Evolutionary conservation across 2,797 vertebrate genomes (phyloP), one percentile per base, ranked within the genome.

Genomic region (Taeniopygia guttata): DNA sequence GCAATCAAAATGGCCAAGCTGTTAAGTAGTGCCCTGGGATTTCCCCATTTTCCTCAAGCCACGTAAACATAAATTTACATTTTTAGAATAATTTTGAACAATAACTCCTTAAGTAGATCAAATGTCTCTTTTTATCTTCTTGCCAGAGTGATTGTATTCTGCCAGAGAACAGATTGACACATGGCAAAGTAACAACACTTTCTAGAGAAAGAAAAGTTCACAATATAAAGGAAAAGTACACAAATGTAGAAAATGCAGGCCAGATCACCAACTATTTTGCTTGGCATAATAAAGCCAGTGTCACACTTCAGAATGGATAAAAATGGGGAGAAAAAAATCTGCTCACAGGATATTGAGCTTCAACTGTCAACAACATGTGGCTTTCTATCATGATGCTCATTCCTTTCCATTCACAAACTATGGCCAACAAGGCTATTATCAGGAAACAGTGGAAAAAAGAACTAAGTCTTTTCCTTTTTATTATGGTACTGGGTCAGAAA

Each of bases 41-140:
- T 82, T 54, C 43, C 85, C 23, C 48, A 88, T 91, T 62, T 34
- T 81, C 73, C 63, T 90, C 69, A 88, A 75, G 67, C 38, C 76
- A 90, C 73, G 43, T 34, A 48, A 87, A 84, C 75, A 86, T 25
- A 80, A 88, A 81, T 79, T 40, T n/a, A 56, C 80, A 79, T 79
- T 94, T 95, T 92, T 66, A 77, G 75, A 87, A 90, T 49, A 40
- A 84, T 70, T 95, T 43, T 72, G 30, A 93, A 91, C 63, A 84
- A 2, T 73, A 88, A 81, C 45, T 87, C 56, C 54, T 42, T 13
- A 88, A 90, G 75, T 36, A 80, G 60, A 77, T 73, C 51, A 2
- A 5, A 87, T 49, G 89, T 87, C 51, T 88, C 69, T 62, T 90
- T 92, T 77, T 56, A 82, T 45, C 40, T n/a, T 89, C 75, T 74